phyloP scores from a whole-genome alignment of 2,888 invertebrate genomes.

The Cybosia mesomella region DNA sequence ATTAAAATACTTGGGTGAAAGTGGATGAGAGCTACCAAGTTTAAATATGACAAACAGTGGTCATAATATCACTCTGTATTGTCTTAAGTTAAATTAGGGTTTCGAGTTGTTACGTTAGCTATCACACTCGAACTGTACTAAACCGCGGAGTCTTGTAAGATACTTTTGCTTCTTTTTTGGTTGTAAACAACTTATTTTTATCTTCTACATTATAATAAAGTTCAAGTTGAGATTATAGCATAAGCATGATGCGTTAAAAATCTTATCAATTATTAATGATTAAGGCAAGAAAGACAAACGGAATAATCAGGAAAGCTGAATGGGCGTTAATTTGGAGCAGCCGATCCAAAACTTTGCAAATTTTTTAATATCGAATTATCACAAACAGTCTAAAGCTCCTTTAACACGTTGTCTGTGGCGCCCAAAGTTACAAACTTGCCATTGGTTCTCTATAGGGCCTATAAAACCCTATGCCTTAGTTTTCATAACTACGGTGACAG shows the following conservation, averaged over 20 bases:
- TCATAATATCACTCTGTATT: slow-evolving; percentile 48
- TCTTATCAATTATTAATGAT: too few species aligned
- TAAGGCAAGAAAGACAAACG: not conserved
- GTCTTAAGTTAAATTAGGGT: slow-evolving; percentile 51
- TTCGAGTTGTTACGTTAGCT: slow-evolving; percentile 35
- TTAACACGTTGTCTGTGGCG: too few species aligned
- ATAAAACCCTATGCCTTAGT: too few species aligned
- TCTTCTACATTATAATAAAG: not conserved
- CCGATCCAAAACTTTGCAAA: not conserved
- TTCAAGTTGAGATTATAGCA: not conserved
- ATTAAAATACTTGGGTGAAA: slow-evolving; percentile 61
- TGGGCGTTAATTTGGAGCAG: not conserved
- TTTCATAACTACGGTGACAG: too few species aligned
- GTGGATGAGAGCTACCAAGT: slow-evolving; percentile 41
- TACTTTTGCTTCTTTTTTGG: not conserved
- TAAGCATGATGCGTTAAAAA: not conserved
- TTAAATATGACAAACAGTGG: slow-evolving; percentile 61
- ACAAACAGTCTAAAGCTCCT: too few species aligned
- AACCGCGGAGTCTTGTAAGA: not conserved
- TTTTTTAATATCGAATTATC: too few species aligned
- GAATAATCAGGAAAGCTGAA: not conserved
- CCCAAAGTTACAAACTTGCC: too few species aligned
- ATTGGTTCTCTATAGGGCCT: too few species aligned
- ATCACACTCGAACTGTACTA: slow-evolving; percentile 17
- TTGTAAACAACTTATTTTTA: not conserved